Percentiles rank a stretch among this genome's conserved stretches.
phyloP scores from a whole-genome alignment of 2,797 vertebrate genomes.

The Chaetophractus vellerosus region DNA sequence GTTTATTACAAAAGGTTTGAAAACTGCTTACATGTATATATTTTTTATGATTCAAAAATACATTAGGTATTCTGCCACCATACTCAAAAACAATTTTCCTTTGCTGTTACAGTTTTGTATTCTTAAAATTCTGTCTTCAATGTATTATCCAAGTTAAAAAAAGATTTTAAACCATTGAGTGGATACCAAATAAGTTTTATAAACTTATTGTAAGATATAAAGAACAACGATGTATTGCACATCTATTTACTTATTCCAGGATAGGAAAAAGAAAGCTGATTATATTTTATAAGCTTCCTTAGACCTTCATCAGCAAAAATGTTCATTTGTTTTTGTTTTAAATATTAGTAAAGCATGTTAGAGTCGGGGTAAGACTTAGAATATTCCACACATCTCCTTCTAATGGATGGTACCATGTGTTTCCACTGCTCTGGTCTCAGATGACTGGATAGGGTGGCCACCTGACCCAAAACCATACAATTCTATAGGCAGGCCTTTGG shows the following conservation, averaged over 20 bases:
- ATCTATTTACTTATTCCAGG: neutral
- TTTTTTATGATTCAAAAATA: slow-evolving; percentile 48
- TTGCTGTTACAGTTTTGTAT: slow-evolving; percentile 6
- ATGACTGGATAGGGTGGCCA: neutral
- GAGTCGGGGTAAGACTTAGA: neutral
- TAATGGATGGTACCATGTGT: neutral
- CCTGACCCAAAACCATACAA: neutral
- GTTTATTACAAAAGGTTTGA: slow-evolving; percentile 59
- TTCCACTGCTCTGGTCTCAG: neutral
- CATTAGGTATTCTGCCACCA: neutral
- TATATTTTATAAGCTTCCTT: neutral
- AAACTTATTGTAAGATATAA: slow-evolving; percentile 2
- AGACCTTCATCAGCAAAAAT: neutral
- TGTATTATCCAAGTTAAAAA: neutral
- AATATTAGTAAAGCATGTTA: neutral
- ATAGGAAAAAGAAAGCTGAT: slow-evolving; percentile 40
- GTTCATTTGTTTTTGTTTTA: neutral
- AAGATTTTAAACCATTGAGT: neutral
- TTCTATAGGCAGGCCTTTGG: neutral
- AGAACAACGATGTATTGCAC: slow-evolving; percentile 10
- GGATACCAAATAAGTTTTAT: neutral
- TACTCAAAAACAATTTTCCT: slow-evolving; percentile 37
- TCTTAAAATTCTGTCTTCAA: slow-evolving; percentile 30
- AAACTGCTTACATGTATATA: neutral
- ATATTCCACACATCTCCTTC: neutral